phyloP scores from a whole-genome alignment of 1,140 invertebrate species.

The Polypedilum pembai region DNA sequence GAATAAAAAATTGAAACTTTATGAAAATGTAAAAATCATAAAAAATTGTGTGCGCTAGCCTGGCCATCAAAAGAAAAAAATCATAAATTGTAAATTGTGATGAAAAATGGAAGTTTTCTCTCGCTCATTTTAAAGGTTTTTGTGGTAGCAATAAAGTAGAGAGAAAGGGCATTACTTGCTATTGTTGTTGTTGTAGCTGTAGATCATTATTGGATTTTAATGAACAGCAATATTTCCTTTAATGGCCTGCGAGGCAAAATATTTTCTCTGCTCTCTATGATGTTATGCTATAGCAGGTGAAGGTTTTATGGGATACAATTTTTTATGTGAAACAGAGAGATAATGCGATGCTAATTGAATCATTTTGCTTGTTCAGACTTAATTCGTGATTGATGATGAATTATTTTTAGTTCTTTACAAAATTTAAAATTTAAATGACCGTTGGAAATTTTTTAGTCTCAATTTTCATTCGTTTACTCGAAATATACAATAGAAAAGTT shows the following conservation, averaged over 20 bases:
- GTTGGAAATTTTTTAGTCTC: neutral
- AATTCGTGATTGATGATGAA: too few species aligned
- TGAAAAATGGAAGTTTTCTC: conserved; percentile 22
- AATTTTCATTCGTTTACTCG: neutral
- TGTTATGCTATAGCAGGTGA: neutral
- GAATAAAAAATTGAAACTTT: conserved; percentile 25
- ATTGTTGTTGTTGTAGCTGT: neutral
- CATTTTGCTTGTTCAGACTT: too few species aligned
- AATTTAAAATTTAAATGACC: too few species aligned
- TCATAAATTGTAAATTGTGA: conserved; percentile 10
- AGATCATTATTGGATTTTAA: conserved; percentile 23
- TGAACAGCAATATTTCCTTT: conserved; percentile 14
- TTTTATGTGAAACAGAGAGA: too few species aligned
- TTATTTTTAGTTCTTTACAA: too few species aligned
- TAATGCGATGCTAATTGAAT: too few species aligned
- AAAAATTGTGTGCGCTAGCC: neutral
- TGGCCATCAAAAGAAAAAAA: neutral
- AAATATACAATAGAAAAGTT: neutral
- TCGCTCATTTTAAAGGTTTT: neutral
- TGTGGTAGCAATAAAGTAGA: neutral
- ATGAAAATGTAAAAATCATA: neutral
- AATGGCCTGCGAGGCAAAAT: neutral
- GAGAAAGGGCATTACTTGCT: neutral
- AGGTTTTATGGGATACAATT: neutral
- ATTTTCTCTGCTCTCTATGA: too few species aligned